Base-by-base conservation (phyloP, 1,140 invertebrate genomes). In the Plectrocnemia conspersa region DNA sequence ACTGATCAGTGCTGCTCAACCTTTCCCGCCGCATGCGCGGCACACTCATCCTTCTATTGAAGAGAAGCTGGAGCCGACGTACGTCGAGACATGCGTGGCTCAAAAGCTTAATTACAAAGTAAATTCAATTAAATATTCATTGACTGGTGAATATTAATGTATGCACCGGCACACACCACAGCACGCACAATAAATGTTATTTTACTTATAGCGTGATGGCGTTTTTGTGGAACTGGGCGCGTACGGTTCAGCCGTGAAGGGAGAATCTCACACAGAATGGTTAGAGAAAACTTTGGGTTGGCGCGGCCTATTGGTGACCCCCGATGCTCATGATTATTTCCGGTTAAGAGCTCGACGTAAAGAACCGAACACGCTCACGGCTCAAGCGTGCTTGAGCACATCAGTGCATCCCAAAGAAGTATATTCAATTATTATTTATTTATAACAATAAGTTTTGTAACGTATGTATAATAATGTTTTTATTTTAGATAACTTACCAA, bases 361-460 rank as follows among this genome's bases (percentile, higher is more conserved):
- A 0, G 71, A 77, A 33, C 68, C 78, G 2, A 75, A 73, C 49
- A 80, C 82, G 36, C 74, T 79, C 58, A 78, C 84, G 2, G 68
- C 85, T 36, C 83, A 86, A 58, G 86, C 85, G 33, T 90, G 85
- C 58, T 77, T 89, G 33, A 86, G 84, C 62, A 82, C 83, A 7
- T 82, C 81, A 56, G 76, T 78, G 15, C 83, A 85, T 68, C 86
- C 85, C 21, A 82, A 86, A 73, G 84, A 88, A 76, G 84, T 83
- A 60, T 73, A 62, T 62, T 54, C 5, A 44, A n/a, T n/a, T 40
- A 9, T 40, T 18, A 9, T 13, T 7, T 40, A 9, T 7, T 13
- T 18, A 18, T 40, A 40, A n/a, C 36, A 25, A 21, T 25, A 22
- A 21, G 24, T n/a, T n/a, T n/a, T n/a, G n/a, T n/a, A n/a, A n/a